A percentile compares a stretch with the other conserved stretches of the same genome.
Conservation (phyloP, 2,888 invertebrate species). For the Ischnus inquisitorius region DNA sequence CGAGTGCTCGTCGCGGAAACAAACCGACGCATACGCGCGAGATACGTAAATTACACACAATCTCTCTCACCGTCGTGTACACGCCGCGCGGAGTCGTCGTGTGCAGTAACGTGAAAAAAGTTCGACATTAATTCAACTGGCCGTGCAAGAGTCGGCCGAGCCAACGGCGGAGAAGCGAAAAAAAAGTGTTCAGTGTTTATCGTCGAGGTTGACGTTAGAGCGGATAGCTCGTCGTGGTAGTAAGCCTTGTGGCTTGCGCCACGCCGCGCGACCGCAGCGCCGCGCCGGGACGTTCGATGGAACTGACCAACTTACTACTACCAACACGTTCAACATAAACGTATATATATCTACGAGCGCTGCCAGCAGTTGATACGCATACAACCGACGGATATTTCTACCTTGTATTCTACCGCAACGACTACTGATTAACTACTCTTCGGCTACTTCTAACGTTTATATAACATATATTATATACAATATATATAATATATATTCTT, state of each 20-base stretch:
- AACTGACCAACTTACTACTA: slow-evolving; percentile 25
- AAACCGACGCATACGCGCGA: slow-evolving; percentile 24
- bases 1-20: background rate
- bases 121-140: background rate
- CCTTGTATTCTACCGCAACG: slow-evolving; percentile 26
- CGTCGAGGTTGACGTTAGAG: slow-evolving; percentile 59
- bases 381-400: slow-evolving; percentile 35
- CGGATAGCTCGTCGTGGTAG: slow-evolving; percentile 50
- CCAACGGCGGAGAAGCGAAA: background rate
- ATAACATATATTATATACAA: background rate
- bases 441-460: slow-evolving; percentile 1
- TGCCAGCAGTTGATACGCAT: slow-evolving; percentile 13
- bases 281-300: slow-evolving; percentile 20
- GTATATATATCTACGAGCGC: slow-evolving; percentile 30
- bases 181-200: slow-evolving; percentile 39
- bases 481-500: slow-evolving; percentile 7
- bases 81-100: slow-evolving; percentile 14
- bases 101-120: background rate
- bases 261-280: slow-evolving; percentile 74
- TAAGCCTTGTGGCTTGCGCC: slow-evolving; percentile 74
- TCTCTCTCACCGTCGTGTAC: background rate
- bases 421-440: slow-evolving; percentile 5
- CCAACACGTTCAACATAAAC: background rate
- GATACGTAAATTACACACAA: slow-evolving; percentile 2
- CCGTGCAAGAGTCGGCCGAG: slow-evolving; percentile 19